Evolutionary conservation across 2,113 vertebrate genomes (phyloP).

Genomic region (Bos indicus): DNA sequence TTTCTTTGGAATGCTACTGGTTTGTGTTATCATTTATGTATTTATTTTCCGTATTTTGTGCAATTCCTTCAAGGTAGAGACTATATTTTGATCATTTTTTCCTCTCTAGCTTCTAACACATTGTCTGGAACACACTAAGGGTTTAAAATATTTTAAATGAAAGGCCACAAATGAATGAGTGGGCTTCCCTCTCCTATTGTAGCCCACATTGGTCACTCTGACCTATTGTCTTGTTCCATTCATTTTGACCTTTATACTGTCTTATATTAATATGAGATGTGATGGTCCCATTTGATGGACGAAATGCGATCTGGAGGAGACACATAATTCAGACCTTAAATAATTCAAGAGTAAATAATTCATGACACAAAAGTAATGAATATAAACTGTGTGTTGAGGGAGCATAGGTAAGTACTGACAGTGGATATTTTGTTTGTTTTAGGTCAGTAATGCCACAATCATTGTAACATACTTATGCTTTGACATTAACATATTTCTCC

Average conservation of each 20-base stretch:
- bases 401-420: neutral
- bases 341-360: constrained; percentile 48
- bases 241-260: constrained; percentile 2
- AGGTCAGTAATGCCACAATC: neutral
- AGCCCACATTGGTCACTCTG: neutral
- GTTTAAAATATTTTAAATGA: neutral
- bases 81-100: neutral
- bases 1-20: constrained; percentile 1
- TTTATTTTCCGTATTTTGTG: neutral
- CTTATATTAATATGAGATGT: neutral
- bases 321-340: neutral
- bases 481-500: neutral
- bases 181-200: neutral
- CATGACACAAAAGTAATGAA: constrained; percentile 12
- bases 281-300: neutral
- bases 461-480: neutral
- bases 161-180: neutral
- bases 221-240: neutral
- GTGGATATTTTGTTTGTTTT: neutral
- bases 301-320: neutral
- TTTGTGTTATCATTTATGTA: neutral
- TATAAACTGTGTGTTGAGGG: neutral
- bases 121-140: neutral
- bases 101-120: neutral
- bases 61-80: neutral